Evolutionary conservation across 1,140 invertebrate genomes (phyloP).

Genomic region (Aethina tumida): DNA sequence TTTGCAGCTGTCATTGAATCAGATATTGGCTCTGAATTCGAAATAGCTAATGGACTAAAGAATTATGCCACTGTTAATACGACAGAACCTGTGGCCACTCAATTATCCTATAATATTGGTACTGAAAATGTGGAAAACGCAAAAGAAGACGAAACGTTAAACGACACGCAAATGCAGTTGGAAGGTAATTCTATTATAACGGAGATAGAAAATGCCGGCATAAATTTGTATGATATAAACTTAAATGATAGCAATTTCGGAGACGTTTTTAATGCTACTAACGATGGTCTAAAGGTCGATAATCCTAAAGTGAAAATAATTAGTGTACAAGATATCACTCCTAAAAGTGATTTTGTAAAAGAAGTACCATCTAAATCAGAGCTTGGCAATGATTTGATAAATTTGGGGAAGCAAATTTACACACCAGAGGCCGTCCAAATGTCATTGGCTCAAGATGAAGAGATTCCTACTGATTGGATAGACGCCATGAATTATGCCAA

Average conservation of each 20-base stretch:
- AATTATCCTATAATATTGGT: conserved; percentile 32
- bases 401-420: conserved; percentile 22
- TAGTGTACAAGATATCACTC: conserved; percentile 26
- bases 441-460: conserved; percentile 61
- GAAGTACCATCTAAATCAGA: no score
- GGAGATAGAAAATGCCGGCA: conserved; percentile 32
- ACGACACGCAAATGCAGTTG: conserved; percentile 27
- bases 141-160: conserved; percentile 29
- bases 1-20: conserved; percentile 27
- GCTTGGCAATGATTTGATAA: background rate
- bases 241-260: conserved; percentile 6
- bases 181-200: conserved; percentile 32
- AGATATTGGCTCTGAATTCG: conserved; percentile 23
- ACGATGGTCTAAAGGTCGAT: conserved; percentile 21
- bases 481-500: conserved; percentile 53
- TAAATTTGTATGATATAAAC: conserved; percentile 27
- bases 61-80: conserved; percentile 35
- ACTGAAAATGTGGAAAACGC: conserved; percentile 32
- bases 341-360: no score
- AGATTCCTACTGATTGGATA: conserved; percentile 59
- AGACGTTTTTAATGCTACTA: conserved; percentile 25
- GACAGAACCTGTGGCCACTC: conserved; percentile 28
- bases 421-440: conserved; percentile 54
- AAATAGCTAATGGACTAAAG: conserved; percentile 32
- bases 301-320: conserved; percentile 28